phyloP scores from a whole-genome alignment of 2,888 invertebrate species.

The Dynastes hyllus region DNA sequence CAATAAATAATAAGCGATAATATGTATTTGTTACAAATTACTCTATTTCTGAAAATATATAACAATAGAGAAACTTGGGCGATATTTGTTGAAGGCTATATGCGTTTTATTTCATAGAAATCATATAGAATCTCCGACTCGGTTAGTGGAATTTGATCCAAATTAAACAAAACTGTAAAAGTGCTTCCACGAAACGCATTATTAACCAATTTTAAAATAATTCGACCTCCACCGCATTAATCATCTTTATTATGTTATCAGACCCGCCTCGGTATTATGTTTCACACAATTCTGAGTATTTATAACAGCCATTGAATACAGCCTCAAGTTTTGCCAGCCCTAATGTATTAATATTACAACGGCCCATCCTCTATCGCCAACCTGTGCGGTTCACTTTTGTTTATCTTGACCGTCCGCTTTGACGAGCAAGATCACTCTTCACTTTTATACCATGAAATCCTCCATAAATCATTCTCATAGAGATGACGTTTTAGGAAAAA shows the following conservation, averaged over 20 bases:
- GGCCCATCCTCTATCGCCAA: background rate
- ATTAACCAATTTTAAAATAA: background rate
- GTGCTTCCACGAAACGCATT: no score
- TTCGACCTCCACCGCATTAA: background rate
- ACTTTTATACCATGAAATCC: slow-evolving; percentile 12
- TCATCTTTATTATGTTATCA: slow-evolving; percentile 6
- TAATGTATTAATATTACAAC: background rate
- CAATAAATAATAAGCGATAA: no score
- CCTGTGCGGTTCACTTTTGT: slow-evolving; percentile 25
- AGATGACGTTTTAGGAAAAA: slow-evolving; percentile 24
- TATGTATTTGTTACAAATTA: no score
- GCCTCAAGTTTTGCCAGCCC: background rate
- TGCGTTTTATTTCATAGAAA: no score
- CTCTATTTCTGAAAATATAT: no score
- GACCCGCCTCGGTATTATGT: background rate
- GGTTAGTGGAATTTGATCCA: no score
- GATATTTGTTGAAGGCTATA: no score
- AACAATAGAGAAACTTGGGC: no score
- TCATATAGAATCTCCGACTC: no score
- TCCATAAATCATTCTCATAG: slow-evolving; percentile 19
- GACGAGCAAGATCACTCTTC: background rate
- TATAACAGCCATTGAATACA: background rate
- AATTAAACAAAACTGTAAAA: no score
- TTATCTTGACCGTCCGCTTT: slow-evolving; percentile 19
- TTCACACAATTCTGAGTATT: slow-evolving; percentile 7